Evolutionary conservation across 1,140 invertebrate genomes (phyloP).

Genomic region (Temnothorax longispinosus): DNA sequence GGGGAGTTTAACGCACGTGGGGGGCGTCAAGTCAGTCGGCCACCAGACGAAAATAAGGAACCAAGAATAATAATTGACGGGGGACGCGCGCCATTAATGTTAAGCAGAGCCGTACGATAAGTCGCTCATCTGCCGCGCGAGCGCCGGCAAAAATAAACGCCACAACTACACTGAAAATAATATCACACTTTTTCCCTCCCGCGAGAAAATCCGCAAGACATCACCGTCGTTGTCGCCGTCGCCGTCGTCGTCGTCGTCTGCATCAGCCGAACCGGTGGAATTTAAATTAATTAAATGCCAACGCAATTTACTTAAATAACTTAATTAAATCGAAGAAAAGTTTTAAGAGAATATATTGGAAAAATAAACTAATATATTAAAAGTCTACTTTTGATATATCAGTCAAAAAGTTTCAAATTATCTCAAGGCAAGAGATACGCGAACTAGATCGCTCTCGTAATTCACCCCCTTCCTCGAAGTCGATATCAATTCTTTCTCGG

Average conservation of each 20-base stretch:
- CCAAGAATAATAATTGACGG: conserved; percentile 74
- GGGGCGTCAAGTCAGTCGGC: conserved; percentile 44
- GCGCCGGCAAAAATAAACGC: conserved; percentile 69
- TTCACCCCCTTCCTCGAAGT: neutral
- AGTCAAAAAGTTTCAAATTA: neutral
- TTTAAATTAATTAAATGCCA: neutral
- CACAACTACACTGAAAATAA: conserved; percentile 64
- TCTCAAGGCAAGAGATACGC: neutral
- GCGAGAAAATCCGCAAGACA: conserved; percentile 18
- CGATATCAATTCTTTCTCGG: conserved; percentile 17
- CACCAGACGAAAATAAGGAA: conserved; percentile 71
- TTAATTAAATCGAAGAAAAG: neutral
- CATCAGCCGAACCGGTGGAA: neutral
- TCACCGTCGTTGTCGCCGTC: neutral
- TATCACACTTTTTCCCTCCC: conserved; percentile 56
- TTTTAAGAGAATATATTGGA: neutral
- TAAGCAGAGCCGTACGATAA: conserved; percentile 70
- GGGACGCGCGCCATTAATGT: conserved; percentile 63
- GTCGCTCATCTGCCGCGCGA: conserved; percentile 28
- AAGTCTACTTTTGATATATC: neutral
- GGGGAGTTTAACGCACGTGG: conserved; percentile 48
- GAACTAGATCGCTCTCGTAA: neutral
- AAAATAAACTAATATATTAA: neutral
- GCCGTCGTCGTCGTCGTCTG: neutral
- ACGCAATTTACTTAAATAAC: neutral